Evolutionary conservation across 2,797 vertebrate species (phyloP).

Genomic region (Sphenopsis melanotis): DNA sequence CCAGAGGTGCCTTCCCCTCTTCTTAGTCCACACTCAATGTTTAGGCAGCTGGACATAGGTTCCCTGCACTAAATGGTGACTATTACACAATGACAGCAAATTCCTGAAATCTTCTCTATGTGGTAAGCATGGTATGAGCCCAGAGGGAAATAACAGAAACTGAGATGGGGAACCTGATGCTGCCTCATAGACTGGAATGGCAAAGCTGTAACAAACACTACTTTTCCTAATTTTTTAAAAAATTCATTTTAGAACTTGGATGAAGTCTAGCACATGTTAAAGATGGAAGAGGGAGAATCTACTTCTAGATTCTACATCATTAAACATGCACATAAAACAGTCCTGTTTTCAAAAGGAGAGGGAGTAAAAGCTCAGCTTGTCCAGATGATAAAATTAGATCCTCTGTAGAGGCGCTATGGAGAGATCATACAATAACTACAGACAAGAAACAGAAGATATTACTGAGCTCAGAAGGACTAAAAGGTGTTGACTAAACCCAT

Average conservation of each 20-base stretch:
- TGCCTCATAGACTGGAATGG: neutral
- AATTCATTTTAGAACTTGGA: neutral
- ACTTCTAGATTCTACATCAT: neutral
- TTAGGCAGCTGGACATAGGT: neutral
- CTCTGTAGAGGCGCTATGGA: neutral
- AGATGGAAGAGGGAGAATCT: neutral
- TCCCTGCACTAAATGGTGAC: neutral
- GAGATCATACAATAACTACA: neutral
- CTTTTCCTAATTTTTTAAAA: neutral
- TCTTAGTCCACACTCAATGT: neutral
- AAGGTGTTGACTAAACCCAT: neutral
- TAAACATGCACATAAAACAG: neutral
- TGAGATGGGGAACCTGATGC: neutral
- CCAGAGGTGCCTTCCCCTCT: constrained; percentile 12
- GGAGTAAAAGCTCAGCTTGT: neutral
- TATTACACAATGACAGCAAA: constrained; percentile 16
- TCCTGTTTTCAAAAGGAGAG: neutral
- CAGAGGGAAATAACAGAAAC: neutral
- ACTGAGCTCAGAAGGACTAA: neutral
- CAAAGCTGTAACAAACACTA: neutral
- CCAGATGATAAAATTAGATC: neutral
- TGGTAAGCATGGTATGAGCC: neutral
- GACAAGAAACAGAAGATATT: neutral
- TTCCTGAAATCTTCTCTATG: constrained; percentile 6
- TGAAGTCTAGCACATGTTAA: neutral